Base-by-base conservation (phyloP, 2,888 invertebrate genomes). In the Tetragnatha montana region DNA sequence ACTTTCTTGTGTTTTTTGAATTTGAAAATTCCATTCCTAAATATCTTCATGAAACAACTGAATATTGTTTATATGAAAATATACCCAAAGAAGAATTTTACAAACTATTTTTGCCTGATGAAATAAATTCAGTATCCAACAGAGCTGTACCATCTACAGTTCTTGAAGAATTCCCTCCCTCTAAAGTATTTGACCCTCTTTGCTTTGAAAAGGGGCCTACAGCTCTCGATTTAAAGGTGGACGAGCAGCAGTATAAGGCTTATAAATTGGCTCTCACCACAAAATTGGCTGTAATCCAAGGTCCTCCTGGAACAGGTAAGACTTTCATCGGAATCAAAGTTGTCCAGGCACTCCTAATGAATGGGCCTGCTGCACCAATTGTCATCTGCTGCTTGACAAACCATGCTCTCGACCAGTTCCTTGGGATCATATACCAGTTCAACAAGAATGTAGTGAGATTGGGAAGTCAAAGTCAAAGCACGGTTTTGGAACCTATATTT, bases 381-480 rank as follows among this genome's bases (percentile, higher is more conserved):
- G 93, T 97, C 10, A 94, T 97, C 0, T 95, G 97, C 47, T 97
- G 97, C 92, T 96, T 95, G 93, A 97, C 97, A 8, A 97, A 97
- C 94, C 97, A 97, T 93, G 97, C 97, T 7, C 93, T 98, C 70
- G 97, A 97, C 94, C 97, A 97, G 93, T 97, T 97, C 93, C 93
- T 97, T 50, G 96, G 96, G 93, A 96, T 96, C 14, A 94, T 96
- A n/a, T 92, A 95, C 0, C 92, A 93, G 51, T 93, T 95, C 6
- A 96, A 96, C 0, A 92, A 94, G 0, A 94, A 94, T 88, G 94
- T 97, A 87, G 94, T 96, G 0, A 94, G 97, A 88, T 94, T 97
- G 83, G 97, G 97, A 0, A 95, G 95, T 68, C 96, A 96, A 92
- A 95, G 96, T 10, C 95, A 95, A 92, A 95, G 95, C 92, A 94